Percentiles rank a stretch among this genome's conserved stretches.
Conservation (phyloP, 2,113 vertebrate genomes). For the Atractosteus spatula region DNA sequence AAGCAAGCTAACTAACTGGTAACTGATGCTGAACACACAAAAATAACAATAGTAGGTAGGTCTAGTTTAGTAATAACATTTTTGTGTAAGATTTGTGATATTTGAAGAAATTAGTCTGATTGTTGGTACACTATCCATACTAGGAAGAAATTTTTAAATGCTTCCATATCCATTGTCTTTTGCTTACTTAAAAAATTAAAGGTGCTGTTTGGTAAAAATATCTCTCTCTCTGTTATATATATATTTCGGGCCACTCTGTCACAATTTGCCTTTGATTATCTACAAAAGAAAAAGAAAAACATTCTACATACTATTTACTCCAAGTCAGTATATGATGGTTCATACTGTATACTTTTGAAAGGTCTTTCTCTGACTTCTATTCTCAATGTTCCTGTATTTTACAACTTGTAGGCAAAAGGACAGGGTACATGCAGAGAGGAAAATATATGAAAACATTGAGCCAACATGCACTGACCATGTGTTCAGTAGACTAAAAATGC, state of each 20-base stretch:
- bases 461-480: conserved; percentile 31
- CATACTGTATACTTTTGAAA: background rate
- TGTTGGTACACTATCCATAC: background rate
- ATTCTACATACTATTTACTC: no score
- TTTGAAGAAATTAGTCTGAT: no score
- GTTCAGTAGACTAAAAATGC: conserved; percentile 25
- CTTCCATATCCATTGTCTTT: background rate
- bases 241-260: no score
- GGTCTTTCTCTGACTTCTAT: background rate
- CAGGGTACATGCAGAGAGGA: conserved; percentile 10
- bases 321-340: no score
- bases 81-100: no score
- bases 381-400: background rate
- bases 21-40: background rate
- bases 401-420: conserved; percentile 4
- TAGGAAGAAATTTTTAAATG: background rate
- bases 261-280: no score
- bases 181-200: background rate
- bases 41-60: background rate
- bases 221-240: no score
- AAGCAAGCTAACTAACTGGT: background rate
- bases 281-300: no score
- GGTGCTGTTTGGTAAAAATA: no score
- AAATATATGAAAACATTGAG: conserved; percentile 23
- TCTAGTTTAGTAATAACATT: background rate